Evolutionary conservation across 2,113 vertebrate genomes (phyloP).

Genomic region (Jacana jacana): DNA sequence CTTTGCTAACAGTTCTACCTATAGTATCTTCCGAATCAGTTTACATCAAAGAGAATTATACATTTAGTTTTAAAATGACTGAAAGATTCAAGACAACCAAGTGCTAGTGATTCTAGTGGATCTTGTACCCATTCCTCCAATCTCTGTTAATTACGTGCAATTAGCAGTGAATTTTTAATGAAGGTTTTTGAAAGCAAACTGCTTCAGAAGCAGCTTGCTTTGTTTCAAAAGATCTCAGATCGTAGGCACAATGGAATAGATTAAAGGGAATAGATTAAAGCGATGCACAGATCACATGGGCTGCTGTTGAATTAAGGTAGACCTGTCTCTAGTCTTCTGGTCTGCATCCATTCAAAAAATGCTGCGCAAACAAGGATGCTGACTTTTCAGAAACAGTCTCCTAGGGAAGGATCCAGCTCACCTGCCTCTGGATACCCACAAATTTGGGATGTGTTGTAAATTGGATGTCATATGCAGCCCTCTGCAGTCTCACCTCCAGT

Average conservation of each 20-base stretch:
- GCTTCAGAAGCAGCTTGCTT: slow-evolving; percentile 19
- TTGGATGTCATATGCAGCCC: neutral
- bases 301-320: neutral
- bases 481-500: rapidly evolving
- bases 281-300: neutral
- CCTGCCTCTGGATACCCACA: neutral
- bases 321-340: neutral
- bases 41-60: neutral
- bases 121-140: neutral
- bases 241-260: neutral
- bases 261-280: neutral
- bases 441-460: neutral
- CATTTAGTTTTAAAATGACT: neutral
- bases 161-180: slow-evolving; percentile 30
- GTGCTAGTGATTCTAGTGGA: neutral
- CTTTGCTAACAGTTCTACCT: neutral
- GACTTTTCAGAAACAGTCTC: neutral
- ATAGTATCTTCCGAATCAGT: neutral
- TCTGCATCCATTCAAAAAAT: neutral
- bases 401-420: neutral
- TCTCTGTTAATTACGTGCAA: slow-evolving; percentile 13
- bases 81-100: neutral
- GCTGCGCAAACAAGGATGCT: neutral
- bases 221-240: neutral
- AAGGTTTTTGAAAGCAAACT: neutral